These are phyloP conservation scores for Australoheros scitulus DNA, from an alignment of 2,113 vertebrate species.

Conservation along the genomic window DNA sequence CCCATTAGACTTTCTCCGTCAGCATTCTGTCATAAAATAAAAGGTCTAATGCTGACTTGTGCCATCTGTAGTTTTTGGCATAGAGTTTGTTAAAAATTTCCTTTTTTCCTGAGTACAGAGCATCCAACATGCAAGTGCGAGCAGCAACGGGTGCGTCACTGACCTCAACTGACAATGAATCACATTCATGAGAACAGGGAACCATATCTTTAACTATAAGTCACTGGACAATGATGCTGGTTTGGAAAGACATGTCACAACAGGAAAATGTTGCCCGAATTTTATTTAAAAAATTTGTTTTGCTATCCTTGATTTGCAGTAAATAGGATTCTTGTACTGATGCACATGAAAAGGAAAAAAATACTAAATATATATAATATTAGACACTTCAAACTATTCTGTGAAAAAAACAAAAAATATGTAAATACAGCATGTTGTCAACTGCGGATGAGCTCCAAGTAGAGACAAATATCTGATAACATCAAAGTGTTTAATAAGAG, in stretches of 20 bases:
- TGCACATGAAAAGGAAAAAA: background rate
- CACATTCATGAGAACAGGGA: constrained; percentile 34
- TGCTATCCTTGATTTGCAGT: no score
- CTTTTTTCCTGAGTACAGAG: background rate
- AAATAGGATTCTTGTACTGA: background rate
- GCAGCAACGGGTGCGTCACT: background rate
- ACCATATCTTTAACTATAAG: background rate
- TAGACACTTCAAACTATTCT: no score
- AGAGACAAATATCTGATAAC: background rate
- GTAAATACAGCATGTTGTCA: background rate
- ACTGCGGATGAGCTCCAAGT: background rate
- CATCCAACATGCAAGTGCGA: background rate
- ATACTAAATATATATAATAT: background rate
- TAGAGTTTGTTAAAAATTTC: background rate
- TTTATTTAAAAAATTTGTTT: no score
- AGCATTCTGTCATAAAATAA: constrained; percentile 46
- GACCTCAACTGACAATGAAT: constrained; percentile 30
- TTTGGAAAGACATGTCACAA: background rate
- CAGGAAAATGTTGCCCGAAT: background rate
- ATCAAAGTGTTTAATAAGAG: background rate
- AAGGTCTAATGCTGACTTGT: constrained; percentile 15
- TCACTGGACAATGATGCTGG: background rate
- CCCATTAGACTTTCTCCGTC: constrained; percentile 49
- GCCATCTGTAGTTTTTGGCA: constrained; percentile 7
- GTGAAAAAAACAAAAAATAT: no score